Percentiles rank a stretch among this genome's conserved stretches.
These are phyloP conservation scores for Metridium senile DNA, from an alignment of 92 coral and sea anemone genomes.

Conservation along the genomic window DNA sequence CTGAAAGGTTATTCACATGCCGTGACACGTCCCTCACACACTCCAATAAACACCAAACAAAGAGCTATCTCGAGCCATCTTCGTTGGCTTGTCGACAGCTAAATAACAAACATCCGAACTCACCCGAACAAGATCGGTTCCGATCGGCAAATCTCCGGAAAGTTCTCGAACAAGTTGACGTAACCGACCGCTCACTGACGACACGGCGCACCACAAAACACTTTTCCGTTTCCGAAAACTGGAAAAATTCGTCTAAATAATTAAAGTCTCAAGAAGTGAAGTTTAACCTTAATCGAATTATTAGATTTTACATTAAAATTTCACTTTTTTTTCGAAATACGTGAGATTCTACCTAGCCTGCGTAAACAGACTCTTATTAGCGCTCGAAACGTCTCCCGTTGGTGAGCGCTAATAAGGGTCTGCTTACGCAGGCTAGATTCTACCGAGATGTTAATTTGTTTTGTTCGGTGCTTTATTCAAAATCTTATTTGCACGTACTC, in stretches of 20 bases:
- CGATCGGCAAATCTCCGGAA: slow-evolving; percentile 23
- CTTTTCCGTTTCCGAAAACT: neutral
- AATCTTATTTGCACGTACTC: no score
- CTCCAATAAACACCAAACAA: neutral
- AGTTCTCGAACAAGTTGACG: slow-evolving; percentile 14
- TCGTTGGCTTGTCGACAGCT: slow-evolving; percentile 11
- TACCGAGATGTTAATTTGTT: no score
- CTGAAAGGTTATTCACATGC: no score
- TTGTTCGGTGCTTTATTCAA: no score
- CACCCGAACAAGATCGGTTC: slow-evolving; percentile 14
- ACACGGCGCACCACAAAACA: neutral
- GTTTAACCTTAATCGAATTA: neutral
- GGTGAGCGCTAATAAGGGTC: no score
- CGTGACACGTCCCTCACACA: neutral
- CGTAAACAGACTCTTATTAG: no score
- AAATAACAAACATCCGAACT: slow-evolving; percentile 1
- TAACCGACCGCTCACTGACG: no score
- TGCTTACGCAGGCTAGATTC: no score
- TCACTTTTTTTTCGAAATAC: no score
- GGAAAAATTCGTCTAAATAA: neutral
- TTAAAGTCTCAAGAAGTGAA: neutral
- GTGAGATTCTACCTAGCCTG: no score
- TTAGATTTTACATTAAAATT: neutral
- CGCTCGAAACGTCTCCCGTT: no score
- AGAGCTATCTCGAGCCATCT: neutral